Conservation (phyloP, 2,797 vertebrate genomes). For the Clarias laeviceps region DNA sequence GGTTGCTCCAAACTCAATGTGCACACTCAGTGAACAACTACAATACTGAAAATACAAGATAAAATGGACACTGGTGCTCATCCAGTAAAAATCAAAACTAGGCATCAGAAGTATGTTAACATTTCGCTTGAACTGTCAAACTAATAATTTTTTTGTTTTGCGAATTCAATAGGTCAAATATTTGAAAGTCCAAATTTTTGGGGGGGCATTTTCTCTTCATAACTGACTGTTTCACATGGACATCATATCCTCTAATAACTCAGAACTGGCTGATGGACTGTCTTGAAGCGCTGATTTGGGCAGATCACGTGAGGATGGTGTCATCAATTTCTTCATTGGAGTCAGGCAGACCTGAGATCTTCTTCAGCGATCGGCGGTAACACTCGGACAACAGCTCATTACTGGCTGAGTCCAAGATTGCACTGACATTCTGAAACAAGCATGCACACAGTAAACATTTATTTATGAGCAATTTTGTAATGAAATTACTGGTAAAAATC, state of each 20-base stretch:
- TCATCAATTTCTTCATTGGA: slow-evolving; percentile 94
- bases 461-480: neutral
- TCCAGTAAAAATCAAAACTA: slow-evolving; percentile 43
- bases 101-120: slow-evolving; percentile 10
- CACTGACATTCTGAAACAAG: slow-evolving; percentile 79
- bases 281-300: slow-evolving; percentile 38
- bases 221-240: neutral
- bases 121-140: neutral
- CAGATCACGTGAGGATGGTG: slow-evolving; percentile 92
- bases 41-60: slow-evolving; percentile 58
- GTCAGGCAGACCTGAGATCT: slow-evolving; percentile 86
- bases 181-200: neutral
- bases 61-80: slow-evolving; percentile 47
- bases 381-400: slow-evolving; percentile 90
- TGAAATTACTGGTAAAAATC: neutral
- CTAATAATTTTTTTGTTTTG: neutral
- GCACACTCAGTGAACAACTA: slow-evolving; percentile 63
- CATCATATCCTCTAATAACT: neutral
- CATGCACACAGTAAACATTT: neutral
- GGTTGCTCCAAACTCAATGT: slow-evolving; percentile 51
- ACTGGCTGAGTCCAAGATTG: slow-evolving; percentile 91
- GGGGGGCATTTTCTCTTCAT: neutral
- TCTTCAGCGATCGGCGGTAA: slow-evolving; percentile 89
- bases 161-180: neutral
- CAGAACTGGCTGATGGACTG: neutral